These are phyloP conservation scores for Heteromyza rotundicornis DNA, from an alignment of 2,888 invertebrate genomes.

Conservation along the genomic window DNA sequence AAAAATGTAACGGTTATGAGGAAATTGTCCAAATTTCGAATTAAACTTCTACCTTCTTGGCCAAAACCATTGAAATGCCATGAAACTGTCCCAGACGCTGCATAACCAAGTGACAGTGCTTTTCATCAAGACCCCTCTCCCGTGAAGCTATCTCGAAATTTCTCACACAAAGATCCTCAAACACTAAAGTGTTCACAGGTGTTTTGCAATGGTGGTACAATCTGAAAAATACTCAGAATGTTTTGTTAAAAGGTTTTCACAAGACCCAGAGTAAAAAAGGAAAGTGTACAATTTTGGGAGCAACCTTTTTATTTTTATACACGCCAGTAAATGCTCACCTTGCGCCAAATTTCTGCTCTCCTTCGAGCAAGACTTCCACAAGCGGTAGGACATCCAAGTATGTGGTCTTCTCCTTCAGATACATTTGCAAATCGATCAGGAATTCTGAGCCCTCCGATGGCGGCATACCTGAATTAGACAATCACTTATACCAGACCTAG, in stretches of 20 bases:
- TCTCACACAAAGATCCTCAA: slow-evolving; percentile 59
- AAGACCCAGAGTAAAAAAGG: no score
- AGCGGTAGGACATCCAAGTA: slow-evolving; percentile 58
- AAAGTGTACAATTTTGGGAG: no score
- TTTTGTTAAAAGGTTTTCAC: no score
- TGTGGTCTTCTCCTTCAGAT: slow-evolving; percentile 61
- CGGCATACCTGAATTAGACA: slow-evolving; percentile 47
- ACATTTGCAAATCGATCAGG: slow-evolving; percentile 60
- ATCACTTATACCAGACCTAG: no score
- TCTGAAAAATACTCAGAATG: no score
- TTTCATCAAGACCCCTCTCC: slow-evolving; percentile 64
- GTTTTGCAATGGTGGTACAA: slow-evolving; percentile 43
- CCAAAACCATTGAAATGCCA: slow-evolving; percentile 65
- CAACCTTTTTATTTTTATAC: no score
- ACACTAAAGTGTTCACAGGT: slow-evolving; percentile 49
- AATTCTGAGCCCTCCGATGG: slow-evolving; percentile 37
- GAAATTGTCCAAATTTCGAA: no score
- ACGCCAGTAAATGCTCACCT: slow-evolving; percentile 36
- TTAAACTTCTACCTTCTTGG: no score
- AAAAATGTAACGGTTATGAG: no score
- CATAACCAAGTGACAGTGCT: slow-evolving; percentile 64
- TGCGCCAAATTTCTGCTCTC: slow-evolving; percentile 45
- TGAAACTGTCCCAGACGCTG: slow-evolving; percentile 66
- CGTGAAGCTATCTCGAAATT: slow-evolving; percentile 65
- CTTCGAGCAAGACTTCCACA: slow-evolving; percentile 58